Percentiles rank a stretch among this genome's conserved stretches.
phyloP scores from a whole-genome alignment of 2,888 invertebrate genomes.

The Prosapia bicincta region DNA sequence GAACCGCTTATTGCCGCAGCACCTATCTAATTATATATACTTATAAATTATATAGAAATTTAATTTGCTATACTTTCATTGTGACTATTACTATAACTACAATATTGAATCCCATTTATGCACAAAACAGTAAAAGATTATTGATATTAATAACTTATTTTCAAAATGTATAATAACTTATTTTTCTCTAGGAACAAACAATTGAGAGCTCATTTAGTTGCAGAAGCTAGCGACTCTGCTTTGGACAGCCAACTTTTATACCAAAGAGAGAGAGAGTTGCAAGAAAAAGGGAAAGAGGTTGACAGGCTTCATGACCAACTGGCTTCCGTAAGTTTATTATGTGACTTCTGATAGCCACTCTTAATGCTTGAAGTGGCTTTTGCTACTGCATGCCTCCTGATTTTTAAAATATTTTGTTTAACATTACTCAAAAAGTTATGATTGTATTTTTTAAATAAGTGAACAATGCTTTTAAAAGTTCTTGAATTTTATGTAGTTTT shows the following conservation, averaged over 20 bases:
- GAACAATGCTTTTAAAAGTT: conserved; percentile 22
- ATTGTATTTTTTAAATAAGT: conserved; percentile 41
- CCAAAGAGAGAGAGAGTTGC: conserved; percentile 7
- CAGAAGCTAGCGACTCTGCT: conserved; percentile 53
- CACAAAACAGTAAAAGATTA: no score
- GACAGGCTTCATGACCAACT: conserved; percentile 6
- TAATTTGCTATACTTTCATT: no score
- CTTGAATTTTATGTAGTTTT: not conserved
- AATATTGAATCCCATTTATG: no score
- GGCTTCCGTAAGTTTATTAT: not conserved
- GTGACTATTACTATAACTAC: no score
- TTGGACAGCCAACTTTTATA: not conserved
- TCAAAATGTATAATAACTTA: no score
- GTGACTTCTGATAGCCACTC: not conserved
- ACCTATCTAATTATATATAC: no score
- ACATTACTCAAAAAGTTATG: not conserved
- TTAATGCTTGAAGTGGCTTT: conserved; percentile 6
- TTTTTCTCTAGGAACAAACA: conserved; percentile 61
- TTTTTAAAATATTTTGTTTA: not conserved
- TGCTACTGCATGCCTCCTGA: not conserved
- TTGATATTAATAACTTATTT: no score
- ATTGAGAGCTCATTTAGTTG: conserved; percentile 67
- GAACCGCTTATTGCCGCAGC: no score
- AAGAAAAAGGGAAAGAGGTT: not conserved
- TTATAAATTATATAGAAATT: no score